These are phyloP conservation scores for Caerostris extrusa DNA, from an alignment of 1,140 invertebrate species.

Conservation along the genomic window DNA sequence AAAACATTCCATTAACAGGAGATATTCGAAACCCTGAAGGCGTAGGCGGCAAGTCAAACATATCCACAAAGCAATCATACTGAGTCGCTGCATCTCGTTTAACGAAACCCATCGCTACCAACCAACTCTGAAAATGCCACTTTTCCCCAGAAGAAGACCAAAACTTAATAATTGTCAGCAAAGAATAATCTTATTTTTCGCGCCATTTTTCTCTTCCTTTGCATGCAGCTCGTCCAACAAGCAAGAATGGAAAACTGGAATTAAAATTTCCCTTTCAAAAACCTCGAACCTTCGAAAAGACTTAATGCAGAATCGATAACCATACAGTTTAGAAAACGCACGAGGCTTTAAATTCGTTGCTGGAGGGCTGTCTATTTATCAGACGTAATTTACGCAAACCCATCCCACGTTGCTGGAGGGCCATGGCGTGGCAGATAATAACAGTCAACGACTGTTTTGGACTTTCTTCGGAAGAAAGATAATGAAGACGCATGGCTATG, in stretches of 20 bases:
- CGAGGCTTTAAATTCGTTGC: constrained; percentile 1
- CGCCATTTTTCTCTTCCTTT: background rate
- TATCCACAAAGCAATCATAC: background rate
- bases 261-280: constrained; percentile 25
- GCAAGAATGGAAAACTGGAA: constrained; percentile 11
- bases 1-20: background rate
- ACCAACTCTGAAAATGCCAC: background rate
- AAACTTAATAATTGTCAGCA: background rate
- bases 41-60: background rate
- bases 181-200: background rate
- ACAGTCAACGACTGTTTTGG: background rate
- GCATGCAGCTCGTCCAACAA: background rate
- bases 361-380: constrained; percentile 25
- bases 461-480: background rate
- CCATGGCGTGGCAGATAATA: constrained; percentile 1
- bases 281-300: background rate
- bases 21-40: background rate
- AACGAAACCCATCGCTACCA: background rate
- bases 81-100: background rate
- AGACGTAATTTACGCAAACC: constrained; percentile 23
- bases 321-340: constrained; percentile 24
- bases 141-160: background rate
- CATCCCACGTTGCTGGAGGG: background rate
- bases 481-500: constrained; percentile 23
- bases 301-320: constrained; percentile 31